Conservation (phyloP, 1,140 invertebrate genomes). For the Drosophila bifasciata region DNA sequence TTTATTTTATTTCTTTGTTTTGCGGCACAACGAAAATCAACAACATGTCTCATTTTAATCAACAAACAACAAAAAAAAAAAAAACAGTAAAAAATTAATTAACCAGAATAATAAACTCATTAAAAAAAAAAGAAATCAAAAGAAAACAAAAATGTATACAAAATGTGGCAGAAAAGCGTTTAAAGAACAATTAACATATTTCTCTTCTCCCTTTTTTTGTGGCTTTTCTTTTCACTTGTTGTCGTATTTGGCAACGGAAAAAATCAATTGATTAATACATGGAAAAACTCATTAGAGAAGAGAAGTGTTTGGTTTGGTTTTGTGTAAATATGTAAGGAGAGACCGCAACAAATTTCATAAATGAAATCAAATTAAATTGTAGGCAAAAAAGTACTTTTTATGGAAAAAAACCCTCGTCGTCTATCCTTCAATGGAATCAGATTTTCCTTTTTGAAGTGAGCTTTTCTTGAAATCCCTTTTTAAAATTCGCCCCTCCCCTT, state of each 20-base stretch:
- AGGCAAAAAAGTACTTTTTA: too few species aligned
- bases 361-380: too few species aligned
- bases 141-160: constrained; percentile 6
- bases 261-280: too few species aligned
- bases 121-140: constrained; percentile 39
- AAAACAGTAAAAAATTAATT: constrained; percentile 44
- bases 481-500: background rate
- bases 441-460: constrained; percentile 6
- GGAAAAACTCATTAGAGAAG: too few species aligned
- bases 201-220: constrained; percentile 14
- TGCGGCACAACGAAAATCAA: constrained; percentile 50
- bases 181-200: constrained; percentile 39
- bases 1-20: constrained; percentile 27
- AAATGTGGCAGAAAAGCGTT: constrained; percentile 46
- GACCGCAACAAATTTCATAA: too few species aligned
- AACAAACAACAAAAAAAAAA: constrained; percentile 62
- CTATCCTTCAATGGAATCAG: background rate
- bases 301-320: too few species aligned
- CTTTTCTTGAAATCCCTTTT: constrained; percentile 4
- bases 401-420: background rate
- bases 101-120: constrained; percentile 59
- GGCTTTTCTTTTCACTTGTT: constrained; percentile 24
- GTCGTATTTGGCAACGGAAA: too few species aligned
- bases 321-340: too few species aligned
- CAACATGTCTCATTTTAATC: constrained; percentile 55